phyloP scores from a whole-genome alignment of 2,797 vertebrate genomes.

The Melanotaenia parkinsoni region DNA sequence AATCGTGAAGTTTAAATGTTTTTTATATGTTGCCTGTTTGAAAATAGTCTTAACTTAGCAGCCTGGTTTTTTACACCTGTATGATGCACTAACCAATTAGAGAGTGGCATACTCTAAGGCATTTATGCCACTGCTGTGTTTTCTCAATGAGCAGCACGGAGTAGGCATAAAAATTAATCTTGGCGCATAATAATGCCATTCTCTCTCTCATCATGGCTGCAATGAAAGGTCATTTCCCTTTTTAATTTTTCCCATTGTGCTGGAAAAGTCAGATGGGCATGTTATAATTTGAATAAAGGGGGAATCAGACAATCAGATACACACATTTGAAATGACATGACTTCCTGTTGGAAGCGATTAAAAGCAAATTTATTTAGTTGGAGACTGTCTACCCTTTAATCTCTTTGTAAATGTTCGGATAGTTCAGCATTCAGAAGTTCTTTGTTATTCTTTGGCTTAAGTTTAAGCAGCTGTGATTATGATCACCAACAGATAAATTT shows the following conservation, averaged over 20 bases:
- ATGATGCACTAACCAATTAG: conserved; percentile 68
- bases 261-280: conserved; percentile 86
- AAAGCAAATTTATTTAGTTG: conserved; percentile 88
- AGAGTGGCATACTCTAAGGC: conserved; percentile 55
- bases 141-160: conserved; percentile 75
- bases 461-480: conserved; percentile 85
- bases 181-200: conserved; percentile 83
- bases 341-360: conserved; percentile 86
- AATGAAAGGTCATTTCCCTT: conserved; percentile 86
- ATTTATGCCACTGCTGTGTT: conserved; percentile 67
- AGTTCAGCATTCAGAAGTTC: conserved; percentile 79
- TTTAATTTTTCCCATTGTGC: conserved; percentile 87
- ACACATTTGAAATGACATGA: conserved; percentile 85
- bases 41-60: not conserved
- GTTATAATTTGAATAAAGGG: conserved; percentile 89
- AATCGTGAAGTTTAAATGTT: not conserved
- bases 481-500: conserved; percentile 86
- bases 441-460: conserved; percentile 86
- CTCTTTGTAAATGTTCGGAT: conserved; percentile 85
- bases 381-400: conserved; percentile 85
- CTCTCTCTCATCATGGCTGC: conserved; percentile 83
- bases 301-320: conserved; percentile 87
- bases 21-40: not conserved
- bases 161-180: conserved; percentile 83
- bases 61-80: conserved; percentile 51